These are phyloP conservation scores for Hyphantria cunea DNA, from an alignment of 1,140 invertebrate species.

Conservation along the genomic window DNA sequence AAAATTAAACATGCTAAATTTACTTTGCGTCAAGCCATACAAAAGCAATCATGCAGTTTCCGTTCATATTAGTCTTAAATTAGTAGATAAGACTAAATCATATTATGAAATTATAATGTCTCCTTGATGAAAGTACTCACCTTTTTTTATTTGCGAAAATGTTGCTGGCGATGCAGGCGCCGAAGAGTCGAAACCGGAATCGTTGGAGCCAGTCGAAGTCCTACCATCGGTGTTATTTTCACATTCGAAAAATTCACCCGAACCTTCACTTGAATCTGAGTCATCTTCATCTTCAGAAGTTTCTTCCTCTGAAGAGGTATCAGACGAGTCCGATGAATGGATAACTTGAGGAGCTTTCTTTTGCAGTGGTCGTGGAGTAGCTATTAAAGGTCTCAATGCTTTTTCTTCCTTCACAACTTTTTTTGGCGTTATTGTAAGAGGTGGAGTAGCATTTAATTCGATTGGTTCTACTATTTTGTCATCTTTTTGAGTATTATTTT, in stretches of 20 bases:
- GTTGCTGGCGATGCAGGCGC: slow-evolving; percentile 77
- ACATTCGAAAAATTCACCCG: slow-evolving; percentile 74
- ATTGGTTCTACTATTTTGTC: slow-evolving; percentile 20
- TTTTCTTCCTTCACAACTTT: slow-evolving; percentile 80
- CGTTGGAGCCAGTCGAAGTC: slow-evolving; percentile 83
- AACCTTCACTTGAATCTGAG: slow-evolving; percentile 61
- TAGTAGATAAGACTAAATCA: slow-evolving; percentile 19
- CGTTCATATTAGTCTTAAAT: slow-evolving; percentile 31
- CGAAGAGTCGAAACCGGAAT: slow-evolving; percentile 84
- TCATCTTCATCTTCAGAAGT: slow-evolving; percentile 64
- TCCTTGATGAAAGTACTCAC: slow-evolving; percentile 42
- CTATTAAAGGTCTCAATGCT: slow-evolving; percentile 80
- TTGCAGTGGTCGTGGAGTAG: slow-evolving; percentile 83
- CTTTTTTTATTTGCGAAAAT: slow-evolving; percentile 76
- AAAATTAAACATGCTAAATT: slow-evolving; percentile 12
- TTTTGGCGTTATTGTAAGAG: slow-evolving; percentile 33
- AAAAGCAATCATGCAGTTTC: slow-evolving; percentile 52
- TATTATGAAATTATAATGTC: too few species aligned
- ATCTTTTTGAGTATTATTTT: slow-evolving; percentile 40
- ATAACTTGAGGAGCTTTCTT: slow-evolving; percentile 74
- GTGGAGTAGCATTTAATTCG: background rate
- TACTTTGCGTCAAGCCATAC: slow-evolving; percentile 56
- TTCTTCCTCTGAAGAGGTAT: slow-evolving; percentile 65
- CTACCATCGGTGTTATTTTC: slow-evolving; percentile 77
- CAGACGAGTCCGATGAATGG: slow-evolving; percentile 71